A percentile compares a stretch with the other conserved stretches of the same genome.
Evolutionary conservation across 2,888 invertebrate species (phyloP).

Genomic region (Phortica okadai): DNA sequence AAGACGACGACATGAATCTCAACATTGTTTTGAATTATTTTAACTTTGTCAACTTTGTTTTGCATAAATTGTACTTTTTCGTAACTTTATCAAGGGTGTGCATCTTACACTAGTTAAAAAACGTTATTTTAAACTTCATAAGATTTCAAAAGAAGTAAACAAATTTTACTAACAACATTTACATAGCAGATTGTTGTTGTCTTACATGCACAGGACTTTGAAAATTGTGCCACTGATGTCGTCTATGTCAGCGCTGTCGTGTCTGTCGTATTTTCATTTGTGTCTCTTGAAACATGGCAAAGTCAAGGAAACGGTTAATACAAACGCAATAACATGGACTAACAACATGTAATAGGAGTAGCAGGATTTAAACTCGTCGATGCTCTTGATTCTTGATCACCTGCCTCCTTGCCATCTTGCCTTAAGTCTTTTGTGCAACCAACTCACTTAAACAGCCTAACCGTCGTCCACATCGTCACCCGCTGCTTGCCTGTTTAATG

Average conservation of each 20-base stretch:
- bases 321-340: slow-evolving; percentile 18
- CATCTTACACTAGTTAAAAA: slow-evolving; percentile 10
- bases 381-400: slow-evolving; percentile 21
- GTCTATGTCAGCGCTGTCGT: slow-evolving; percentile 18
- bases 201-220: slow-evolving; percentile 4
- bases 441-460: neutral
- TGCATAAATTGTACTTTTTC: slow-evolving; percentile 27
- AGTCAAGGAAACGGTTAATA: slow-evolving; percentile 4
- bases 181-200: slow-evolving; percentile 23
- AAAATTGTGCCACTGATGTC: slow-evolving; percentile 49
- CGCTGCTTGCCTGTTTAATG: slow-evolving; percentile 46
- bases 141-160: neutral
- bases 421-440: slow-evolving; percentile 4
- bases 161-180: neutral
- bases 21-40: slow-evolving; percentile 30
- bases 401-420: neutral
- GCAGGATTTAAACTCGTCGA: slow-evolving; percentile 23
- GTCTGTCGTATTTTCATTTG: neutral
- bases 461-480: slow-evolving; percentile 13
- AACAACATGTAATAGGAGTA: slow-evolving; percentile 45
- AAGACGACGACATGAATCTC: slow-evolving; percentile 31
- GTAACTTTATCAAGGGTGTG: slow-evolving; percentile 29
- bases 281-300: slow-evolving; percentile 38
- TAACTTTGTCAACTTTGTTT: slow-evolving; percentile 19
- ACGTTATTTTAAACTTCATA: slow-evolving; percentile 1